A percentile compares a stretch with the other conserved stretches of the same genome.
These are phyloP conservation scores for Sebastes hopkinsi DNA, from an alignment of 2,797 vertebrate genomes.

Conservation along the genomic window DNA sequence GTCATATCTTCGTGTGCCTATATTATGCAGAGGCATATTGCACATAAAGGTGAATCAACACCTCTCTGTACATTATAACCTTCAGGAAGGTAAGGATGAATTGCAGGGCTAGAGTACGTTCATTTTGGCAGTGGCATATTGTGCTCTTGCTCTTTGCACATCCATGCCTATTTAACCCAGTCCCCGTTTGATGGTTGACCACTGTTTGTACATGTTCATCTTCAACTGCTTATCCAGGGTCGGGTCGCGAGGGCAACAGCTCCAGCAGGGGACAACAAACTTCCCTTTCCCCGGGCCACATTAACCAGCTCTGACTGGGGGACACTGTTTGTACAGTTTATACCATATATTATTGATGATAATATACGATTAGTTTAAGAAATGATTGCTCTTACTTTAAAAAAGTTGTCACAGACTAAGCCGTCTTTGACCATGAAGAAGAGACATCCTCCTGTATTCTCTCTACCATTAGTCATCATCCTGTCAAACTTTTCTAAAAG, in stretches of 20 bases:
- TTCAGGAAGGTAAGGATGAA: too few species aligned
- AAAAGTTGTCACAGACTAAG: neutral
- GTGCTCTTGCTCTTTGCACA: neutral
- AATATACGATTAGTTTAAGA: rapidly evolving
- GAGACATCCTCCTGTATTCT: neutral
- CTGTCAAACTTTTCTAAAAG: constrained; percentile 11
- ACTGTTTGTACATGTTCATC: neutral
- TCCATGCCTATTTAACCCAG: neutral
- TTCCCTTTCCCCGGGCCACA: too few species aligned
- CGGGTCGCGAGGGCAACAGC: too few species aligned
- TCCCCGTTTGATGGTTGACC: neutral
- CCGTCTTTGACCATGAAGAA: neutral
- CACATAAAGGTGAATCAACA: too few species aligned
- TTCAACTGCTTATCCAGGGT: rapidly evolving
- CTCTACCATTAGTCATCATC: constrained; percentile 2
- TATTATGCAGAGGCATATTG: too few species aligned
- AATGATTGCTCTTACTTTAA: neutral
- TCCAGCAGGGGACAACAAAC: too few species aligned
- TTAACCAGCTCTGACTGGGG: too few species aligned
- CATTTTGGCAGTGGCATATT: too few species aligned
- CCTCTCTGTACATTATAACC: too few species aligned
- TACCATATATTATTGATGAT: neutral
- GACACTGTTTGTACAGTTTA: neutral
- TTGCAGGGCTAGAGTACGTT: too few species aligned
- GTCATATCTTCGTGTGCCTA: too few species aligned